Evolutionary conservation across 2,113 vertebrate species (phyloP), one percentile per base, ranked within the genome.

Genomic region (Coturnix japonica): DNA sequence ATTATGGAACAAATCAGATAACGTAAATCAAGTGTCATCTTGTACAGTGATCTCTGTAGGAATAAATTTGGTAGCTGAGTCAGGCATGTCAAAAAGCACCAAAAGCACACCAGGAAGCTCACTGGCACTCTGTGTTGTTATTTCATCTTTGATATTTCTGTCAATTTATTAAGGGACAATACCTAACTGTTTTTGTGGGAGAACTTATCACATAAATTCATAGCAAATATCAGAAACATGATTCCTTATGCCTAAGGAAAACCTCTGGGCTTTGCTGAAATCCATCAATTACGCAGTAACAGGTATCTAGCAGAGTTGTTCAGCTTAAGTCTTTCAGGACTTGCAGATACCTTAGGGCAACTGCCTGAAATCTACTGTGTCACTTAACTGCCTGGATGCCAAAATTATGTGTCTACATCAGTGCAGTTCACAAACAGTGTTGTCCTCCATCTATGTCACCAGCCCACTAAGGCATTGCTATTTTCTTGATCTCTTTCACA

Each of bases 1-100:
- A 64, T 89, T 87, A 77, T 13, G 25, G 87, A 96, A 87, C 81
- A 93, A 94, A 95, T 93, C 78, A 91, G 64, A 83, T 89, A 87
- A 87, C 74, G 87, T 33, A 95, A 92, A 92, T 93, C 80, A 92
- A 76, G 79, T 88, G 70, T 81, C 90, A 91, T 76, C 77, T 75
- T 72, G 57, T 80, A 92, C 92, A 77, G 76, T 69, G 81, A 87
- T 91, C 76, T 76, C 77, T 67, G 9, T 41, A 70, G 85, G 95
- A 94, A 96, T 91, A 94, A 90, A 92, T 90, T 60, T 91, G 66
- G 70, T 77, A 93, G 66, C 67, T 72, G 56, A 71, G 77, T 43
- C 41, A 94, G 89, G 35, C 4, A 3, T 73, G 80, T 89, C 85
- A 94, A 91, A 95, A 89, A 93, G 54, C 9, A 33, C 76, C 65